Evolutionary conservation across 1,140 invertebrate species (phyloP), one percentile per base, ranked within the genome.

Genomic region (Formica selysi): DNA sequence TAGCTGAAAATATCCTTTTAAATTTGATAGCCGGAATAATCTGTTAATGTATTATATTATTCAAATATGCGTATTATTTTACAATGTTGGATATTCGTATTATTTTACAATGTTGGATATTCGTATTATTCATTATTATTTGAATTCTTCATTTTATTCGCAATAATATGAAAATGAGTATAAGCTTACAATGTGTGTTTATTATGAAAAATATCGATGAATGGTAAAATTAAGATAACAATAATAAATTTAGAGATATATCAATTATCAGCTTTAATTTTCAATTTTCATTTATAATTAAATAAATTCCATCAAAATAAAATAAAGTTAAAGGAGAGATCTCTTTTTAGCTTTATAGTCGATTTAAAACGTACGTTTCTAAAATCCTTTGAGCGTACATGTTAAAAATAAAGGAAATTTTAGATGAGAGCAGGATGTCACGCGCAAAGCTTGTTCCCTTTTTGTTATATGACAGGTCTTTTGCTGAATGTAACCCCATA

Each of bases 11-110:
- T 70, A 59, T 73, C 16, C 38, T 7, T 26, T 19, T 36, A 44
- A 81, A 73, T 83, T 62, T 59, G 6, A 16, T 61, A 36, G 19
- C 44, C 29, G 54, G 8, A 44, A 83, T 73, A 74, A 74, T 83
- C 44, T 74, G 22, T 41, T 61, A 83, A 62, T 22, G 54, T 26
- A 83, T 81, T 71, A 13, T 48, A 81, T 71, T 71, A 36, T 48
- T 61, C 38, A n/a, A 59, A 22, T 44, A 44, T 26, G 8, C n/a
- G 6, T 57, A 16, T 8, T 26, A 2, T 10, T 74, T 73, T 44
- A 1, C 41, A 19, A 67, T 44, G 22, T 22, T 59, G 48, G 6
- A 22, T 44, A 44, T 26, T 3, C n/a, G 6, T 57, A 16, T 8
- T 22, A 2, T 10, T 73, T 73, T 44, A 1, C 41, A 19, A 67